Conservation (phyloP, 2,888 invertebrate species). For the Pemphredon lugubris region DNA sequence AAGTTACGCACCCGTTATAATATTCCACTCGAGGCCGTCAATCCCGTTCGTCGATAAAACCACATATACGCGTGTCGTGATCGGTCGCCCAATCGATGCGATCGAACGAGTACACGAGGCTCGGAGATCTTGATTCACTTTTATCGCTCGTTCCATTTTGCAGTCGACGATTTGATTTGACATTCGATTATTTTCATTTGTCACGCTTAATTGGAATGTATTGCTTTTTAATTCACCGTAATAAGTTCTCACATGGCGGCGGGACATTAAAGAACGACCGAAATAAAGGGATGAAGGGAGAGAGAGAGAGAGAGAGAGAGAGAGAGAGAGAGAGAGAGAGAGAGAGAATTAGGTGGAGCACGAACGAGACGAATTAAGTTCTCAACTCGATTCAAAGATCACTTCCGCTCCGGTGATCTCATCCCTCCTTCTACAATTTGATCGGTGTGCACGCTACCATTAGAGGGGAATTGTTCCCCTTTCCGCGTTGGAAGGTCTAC, state of each 20-base stretch:
- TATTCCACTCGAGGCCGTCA: background rate
- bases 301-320: slow-evolving; percentile 24
- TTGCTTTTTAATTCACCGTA: background rate
- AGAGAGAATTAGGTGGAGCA: slow-evolving; percentile 46
- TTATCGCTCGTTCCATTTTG: background rate
- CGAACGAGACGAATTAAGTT: slow-evolving; percentile 74
- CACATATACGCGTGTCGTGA: no score
- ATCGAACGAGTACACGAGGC: slow-evolving; percentile 1
- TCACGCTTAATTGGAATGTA: background rate
- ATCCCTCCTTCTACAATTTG: slow-evolving; percentile 70
- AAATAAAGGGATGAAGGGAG: slow-evolving; percentile 4
- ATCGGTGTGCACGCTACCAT: slow-evolving; percentile 62
- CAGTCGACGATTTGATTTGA: background rate
- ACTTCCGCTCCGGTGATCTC: slow-evolving; percentile 78
- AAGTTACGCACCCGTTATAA: background rate
- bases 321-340: no score
- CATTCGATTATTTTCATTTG: background rate
- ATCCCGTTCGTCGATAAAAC: background rate
- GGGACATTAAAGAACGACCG: no score
- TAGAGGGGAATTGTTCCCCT: slow-evolving; percentile 45
- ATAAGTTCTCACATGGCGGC: background rate
- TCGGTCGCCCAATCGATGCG: slow-evolving; percentile 27
- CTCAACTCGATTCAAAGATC: slow-evolving; percentile 78
- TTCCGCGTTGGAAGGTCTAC: slow-evolving; percentile 39
- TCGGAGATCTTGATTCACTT: slow-evolving; percentile 15